These are phyloP conservation scores for Indicator maculatus DNA, from an alignment of 2,113 vertebrate species.

Conservation along the genomic window DNA sequence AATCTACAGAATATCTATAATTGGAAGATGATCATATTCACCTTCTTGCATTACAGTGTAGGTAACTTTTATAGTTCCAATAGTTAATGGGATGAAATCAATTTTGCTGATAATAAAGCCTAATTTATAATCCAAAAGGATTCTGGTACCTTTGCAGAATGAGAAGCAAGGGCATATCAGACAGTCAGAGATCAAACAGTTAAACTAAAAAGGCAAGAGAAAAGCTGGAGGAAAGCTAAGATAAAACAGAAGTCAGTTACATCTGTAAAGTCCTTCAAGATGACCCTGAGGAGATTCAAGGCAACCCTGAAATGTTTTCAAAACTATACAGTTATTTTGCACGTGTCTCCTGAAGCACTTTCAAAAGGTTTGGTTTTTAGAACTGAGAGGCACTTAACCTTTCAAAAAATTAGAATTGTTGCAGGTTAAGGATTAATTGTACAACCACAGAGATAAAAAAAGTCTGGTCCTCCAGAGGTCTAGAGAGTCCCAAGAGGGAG, in stretches of 20 bases:
- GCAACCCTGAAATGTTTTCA: neutral
- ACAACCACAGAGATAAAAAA: too few relatives aligned
- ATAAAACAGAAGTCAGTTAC: neutral
- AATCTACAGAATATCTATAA: neutral
- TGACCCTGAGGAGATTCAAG: neutral
- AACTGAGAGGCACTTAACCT: neutral
- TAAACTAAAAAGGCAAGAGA: neutral
- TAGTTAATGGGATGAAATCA: neutral
- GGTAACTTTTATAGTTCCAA: neutral
- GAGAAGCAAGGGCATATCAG: neutral
- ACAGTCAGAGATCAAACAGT: conserved; percentile 11
- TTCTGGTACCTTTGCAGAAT: neutral
- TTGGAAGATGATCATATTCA: neutral
- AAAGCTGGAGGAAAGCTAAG: neutral
- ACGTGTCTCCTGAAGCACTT: neutral
- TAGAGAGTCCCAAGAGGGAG: too few relatives aligned
- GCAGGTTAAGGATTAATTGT: too few relatives aligned
- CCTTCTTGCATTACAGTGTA: neutral
- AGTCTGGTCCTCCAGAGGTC: too few relatives aligned
- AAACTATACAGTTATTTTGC: neutral
- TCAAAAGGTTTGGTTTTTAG: neutral
- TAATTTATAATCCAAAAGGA: neutral
- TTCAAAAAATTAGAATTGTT: neutral
- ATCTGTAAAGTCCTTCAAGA: neutral
- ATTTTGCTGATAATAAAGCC: neutral